A percentile compares a stretch with the other conserved stretches of the same genome.
phyloP scores from a whole-genome alignment of 2,888 invertebrate genomes.

The Teleogryllus oceanicus region DNA sequence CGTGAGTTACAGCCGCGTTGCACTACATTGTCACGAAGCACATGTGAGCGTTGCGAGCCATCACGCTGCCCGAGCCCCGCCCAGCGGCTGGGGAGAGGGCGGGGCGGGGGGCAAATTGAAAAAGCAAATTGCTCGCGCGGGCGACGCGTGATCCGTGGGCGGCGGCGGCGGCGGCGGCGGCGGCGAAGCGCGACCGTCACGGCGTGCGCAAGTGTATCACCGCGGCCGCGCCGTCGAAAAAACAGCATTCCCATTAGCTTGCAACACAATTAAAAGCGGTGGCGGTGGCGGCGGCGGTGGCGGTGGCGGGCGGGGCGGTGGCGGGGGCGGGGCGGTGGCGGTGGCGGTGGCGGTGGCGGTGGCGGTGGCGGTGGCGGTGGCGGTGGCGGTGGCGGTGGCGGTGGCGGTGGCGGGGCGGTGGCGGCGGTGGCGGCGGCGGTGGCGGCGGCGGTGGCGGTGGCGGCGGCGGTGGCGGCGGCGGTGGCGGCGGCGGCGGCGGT shows the following conservation, averaged over 20 bases:
- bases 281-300: background rate
- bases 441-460: too few species aligned
- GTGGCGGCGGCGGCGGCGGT: background rate
- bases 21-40: too few species aligned
- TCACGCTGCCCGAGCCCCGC: too few species aligned
- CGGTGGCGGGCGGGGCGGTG: too few species aligned
- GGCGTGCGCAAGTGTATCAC: conserved; percentile 1
- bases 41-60: too few species aligned
- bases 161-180: background rate
- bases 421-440: background rate
- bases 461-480: background rate
- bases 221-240: background rate
- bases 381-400: too few species aligned
- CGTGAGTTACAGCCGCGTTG: too few species aligned
- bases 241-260: conserved; percentile 9
- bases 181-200: background rate
- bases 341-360: background rate
- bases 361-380: background rate
- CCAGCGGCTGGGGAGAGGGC: too few species aligned
- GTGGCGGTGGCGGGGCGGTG: background rate
- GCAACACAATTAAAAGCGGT: background rate
- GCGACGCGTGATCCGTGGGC: background rate
- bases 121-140: too few species aligned
- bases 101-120: too few species aligned
- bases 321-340: background rate